A percentile compares a stretch with the other conserved stretches of the same genome.
These are phyloP conservation scores for Aphelinus certus DNA, from an alignment of 1,140 invertebrate species.

Conservation along the genomic window DNA sequence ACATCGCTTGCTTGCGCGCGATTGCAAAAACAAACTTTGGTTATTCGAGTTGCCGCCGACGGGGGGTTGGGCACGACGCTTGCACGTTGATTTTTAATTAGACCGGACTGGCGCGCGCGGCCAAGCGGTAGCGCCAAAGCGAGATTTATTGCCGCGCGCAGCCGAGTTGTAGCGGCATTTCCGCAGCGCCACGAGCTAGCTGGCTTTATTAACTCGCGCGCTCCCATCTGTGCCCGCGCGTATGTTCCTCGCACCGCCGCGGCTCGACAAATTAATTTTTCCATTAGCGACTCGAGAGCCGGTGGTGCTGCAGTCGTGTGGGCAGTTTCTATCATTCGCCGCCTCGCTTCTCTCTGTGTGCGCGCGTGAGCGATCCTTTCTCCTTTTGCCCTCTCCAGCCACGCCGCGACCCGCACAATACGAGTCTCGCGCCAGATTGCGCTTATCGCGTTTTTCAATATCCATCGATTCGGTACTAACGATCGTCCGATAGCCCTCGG, in stretches of 20 bases:
- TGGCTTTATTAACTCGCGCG: slow-evolving; percentile 1
- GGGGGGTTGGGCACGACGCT: slow-evolving; percentile 7
- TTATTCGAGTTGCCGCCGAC: too few species aligned
- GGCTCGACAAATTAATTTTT: slow-evolving; percentile 34
- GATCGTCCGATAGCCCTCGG: too few species aligned
- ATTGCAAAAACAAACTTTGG: slow-evolving; percentile 44
- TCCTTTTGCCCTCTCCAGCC: too few species aligned
- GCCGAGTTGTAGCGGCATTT: slow-evolving; percentile 21
- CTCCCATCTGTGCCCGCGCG: neutral
- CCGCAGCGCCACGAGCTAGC: neutral
- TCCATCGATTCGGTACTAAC: too few species aligned
- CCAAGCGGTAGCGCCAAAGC: slow-evolving; percentile 43
- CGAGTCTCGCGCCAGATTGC: too few species aligned
- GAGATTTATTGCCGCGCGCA: slow-evolving; percentile 54
- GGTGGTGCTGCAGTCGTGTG: too few species aligned
- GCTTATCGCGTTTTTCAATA: too few species aligned
- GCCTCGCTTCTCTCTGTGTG: too few species aligned
- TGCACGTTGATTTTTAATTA: slow-evolving; percentile 59
- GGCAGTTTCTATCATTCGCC: too few species aligned
- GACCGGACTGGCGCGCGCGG: slow-evolving; percentile 16
- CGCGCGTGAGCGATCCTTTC: too few species aligned
- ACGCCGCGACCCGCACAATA: too few species aligned
- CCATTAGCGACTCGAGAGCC: slow-evolving; percentile 6
- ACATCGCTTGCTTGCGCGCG: too few species aligned
- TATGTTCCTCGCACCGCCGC: neutral